Percentiles rank a stretch among this genome's conserved stretches.
Evolutionary conservation across 2,797 vertebrate species (phyloP).

Genomic region (Poeciliopsis paucimaculata): DNA sequence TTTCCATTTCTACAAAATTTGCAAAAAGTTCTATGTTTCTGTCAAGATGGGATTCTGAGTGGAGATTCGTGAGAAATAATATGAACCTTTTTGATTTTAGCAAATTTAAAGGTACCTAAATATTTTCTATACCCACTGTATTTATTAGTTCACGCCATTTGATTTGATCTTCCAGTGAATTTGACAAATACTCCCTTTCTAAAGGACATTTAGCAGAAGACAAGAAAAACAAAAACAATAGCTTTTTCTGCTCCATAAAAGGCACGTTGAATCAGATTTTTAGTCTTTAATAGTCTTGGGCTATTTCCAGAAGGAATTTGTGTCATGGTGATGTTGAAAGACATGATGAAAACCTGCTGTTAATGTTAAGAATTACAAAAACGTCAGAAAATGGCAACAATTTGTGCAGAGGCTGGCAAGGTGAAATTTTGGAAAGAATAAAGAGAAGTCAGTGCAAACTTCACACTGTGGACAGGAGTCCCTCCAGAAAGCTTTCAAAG

Average conservation of each 20-base stretch:
- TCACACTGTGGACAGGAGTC: neutral
- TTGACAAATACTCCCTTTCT: neutral
- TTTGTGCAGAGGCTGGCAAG: neutral
- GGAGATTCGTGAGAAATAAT: too few relatives aligned
- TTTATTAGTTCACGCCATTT: too few relatives aligned
- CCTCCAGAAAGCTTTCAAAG: neutral
- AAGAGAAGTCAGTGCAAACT: neutral
- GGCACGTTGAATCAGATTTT: neutral
- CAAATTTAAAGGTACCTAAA: too few relatives aligned
- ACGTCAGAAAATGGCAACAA: neutral
- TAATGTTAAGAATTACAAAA: neutral
- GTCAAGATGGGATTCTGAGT: too few relatives aligned
- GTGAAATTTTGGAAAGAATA: neutral
- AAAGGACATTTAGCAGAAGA: neutral
- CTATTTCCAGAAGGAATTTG: neutral
- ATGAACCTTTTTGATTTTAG: too few relatives aligned
- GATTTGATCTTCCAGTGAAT: neutral
- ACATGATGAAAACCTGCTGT: neutral
- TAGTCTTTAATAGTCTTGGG: neutral
- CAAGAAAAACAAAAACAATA: neutral
- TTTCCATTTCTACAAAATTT: too few relatives aligned
- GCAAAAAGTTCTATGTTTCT: too few relatives aligned
- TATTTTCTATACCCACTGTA: too few relatives aligned
- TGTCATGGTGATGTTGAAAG: neutral
- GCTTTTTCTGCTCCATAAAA: neutral